These are phyloP conservation scores for Leucania comma DNA, from an alignment of 2,888 invertebrate genomes.

Conservation along the genomic window DNA sequence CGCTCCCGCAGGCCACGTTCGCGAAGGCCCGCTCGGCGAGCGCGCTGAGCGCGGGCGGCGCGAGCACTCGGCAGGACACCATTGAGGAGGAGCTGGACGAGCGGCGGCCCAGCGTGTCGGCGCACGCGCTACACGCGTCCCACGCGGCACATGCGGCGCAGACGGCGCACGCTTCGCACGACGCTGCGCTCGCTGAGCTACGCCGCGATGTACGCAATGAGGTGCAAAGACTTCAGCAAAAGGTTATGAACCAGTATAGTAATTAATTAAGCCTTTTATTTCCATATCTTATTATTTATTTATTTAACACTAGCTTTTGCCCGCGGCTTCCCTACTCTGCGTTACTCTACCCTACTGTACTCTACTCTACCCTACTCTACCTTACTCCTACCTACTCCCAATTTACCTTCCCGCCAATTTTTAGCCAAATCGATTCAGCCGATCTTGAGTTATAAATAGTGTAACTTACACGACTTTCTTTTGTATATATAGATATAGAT, in stretches of 20 bases:
- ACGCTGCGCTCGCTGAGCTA: conserved; percentile 90
- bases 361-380: no score
- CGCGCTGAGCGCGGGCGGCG: conserved; percentile 86
- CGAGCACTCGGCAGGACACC: conserved; percentile 70
- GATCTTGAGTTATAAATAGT: no score
- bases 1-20: conserved; percentile 76
- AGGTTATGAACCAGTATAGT: conserved; percentile 67
- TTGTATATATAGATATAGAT: no score
- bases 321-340: no score
- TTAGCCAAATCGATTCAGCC: no score
- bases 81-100: conserved; percentile 74
- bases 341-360: no score
- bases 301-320: no score
- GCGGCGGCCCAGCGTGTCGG: conserved; percentile 68
- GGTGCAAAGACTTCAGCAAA: conserved; percentile 85
- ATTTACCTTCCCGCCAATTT: no score
- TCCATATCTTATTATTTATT: no score
- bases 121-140: conserved; percentile 67
- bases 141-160: conserved; percentile 74
- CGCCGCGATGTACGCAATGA: conserved; percentile 84
- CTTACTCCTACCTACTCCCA: no score
- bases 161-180: conserved; percentile 78
- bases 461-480: no score
- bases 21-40: conserved; percentile 78
- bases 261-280: no score